Base-by-base conservation (phyloP, 1,140 invertebrate genomes). In the Pararge aegeria region DNA sequence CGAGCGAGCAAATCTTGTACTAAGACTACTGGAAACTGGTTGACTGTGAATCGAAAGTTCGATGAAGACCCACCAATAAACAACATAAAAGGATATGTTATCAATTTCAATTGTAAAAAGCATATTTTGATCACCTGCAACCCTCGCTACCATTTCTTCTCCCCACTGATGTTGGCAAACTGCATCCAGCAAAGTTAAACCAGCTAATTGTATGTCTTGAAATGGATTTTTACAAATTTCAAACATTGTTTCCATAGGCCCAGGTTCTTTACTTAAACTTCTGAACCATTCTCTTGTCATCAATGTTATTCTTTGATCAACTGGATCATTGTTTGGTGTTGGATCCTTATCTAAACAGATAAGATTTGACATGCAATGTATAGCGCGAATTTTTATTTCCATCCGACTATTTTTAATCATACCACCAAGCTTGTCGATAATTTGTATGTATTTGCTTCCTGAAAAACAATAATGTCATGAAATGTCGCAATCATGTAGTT, bases 181-280 rank as follows among this genome's bases (percentile, higher is more conserved):
- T 0, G 91, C 83, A 68, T 90, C 80, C 0, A 94, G 75, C 5
- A 94, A 73, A 9, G 65, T 70, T 29, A 94, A 77, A 12, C 91
- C 91, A 30, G 91, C 87, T 15, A 91, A 51, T 63, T 91, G 91
- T 0, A 95, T 80, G 46, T 95, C 94, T 2, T 90, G 78, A 67
- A 95, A 95, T n/a, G 94, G 94, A 73, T 93, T 92, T 42, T 90
- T 91, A 34, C 91, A 90, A 19, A 90, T 79, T 4, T 83, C 85
- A 82, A 90, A 85, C 7, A 93, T 58, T 13, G 75, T 65, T 56
- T 90, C 79, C 38, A 91, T 83, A 5, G 91, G 66, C 7, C 61
- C 53, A 0, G 87, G 78, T 6, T 74, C 63, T 55, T 76, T 73
- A 24, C 89, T 89, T 9, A 92, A 80, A 55, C 73, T 75, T 48